These are phyloP conservation scores for Trilocha varians DNA, from an alignment of 2,888 invertebrate genomes.

Conservation along the genomic window DNA sequence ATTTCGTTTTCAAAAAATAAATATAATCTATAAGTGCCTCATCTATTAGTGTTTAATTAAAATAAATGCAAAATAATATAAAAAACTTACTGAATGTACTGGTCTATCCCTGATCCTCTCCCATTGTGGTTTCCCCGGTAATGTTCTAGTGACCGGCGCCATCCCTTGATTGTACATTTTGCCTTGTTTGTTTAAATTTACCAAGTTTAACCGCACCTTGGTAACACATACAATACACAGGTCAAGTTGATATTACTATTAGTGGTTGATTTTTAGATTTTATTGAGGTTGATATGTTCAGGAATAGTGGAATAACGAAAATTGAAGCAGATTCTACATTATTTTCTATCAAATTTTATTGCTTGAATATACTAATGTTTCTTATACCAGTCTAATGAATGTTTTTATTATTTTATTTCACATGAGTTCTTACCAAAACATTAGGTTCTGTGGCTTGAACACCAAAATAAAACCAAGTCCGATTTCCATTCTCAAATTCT, in stretches of 20 bases:
- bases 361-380: no score
- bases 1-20: no score
- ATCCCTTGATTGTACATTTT: constrained; percentile 94
- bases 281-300: no score
- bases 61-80: background rate
- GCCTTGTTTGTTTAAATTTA: constrained; percentile 91
- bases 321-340: no score
- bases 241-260: background rate
- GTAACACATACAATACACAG: constrained; percentile 1
- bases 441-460: constrained; percentile 73
- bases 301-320: no score
- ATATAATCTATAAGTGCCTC: background rate
- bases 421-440: constrained; percentile 60
- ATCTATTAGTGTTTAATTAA: background rate
- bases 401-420: background rate
- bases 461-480: constrained; percentile 95
- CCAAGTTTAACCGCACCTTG: constrained; percentile 84
- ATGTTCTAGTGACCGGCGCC: constrained; percentile 84
- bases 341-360: no score
- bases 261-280: no score
- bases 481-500: constrained; percentile 89
- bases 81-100: constrained; percentile 77
- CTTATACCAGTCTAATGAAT: background rate
- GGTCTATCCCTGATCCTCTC: constrained; percentile 87
- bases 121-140: constrained; percentile 87